Percentiles rank a stretch among this genome's conserved stretches.
These are phyloP conservation scores for Molossus alvarezi DNA, from an alignment of 2,797 vertebrate genomes.

Conservation along the genomic window DNA sequence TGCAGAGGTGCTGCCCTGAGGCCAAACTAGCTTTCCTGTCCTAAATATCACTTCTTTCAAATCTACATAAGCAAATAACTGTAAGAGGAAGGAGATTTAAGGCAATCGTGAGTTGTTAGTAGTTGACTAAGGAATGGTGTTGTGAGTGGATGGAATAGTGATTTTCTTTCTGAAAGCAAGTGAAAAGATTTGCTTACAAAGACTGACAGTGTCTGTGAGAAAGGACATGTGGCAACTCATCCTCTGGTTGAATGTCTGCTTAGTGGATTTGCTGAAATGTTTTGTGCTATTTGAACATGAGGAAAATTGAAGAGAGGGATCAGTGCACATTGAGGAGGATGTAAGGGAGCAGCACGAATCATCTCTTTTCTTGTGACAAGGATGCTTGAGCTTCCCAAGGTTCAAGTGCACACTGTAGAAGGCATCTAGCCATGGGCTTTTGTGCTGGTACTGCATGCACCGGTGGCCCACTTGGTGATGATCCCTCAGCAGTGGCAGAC, in stretches of 20 bases:
- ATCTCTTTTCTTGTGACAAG: not conserved
- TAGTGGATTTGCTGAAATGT: not conserved
- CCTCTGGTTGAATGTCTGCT: not conserved
- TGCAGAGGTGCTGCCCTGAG: not conserved
- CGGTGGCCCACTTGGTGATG: not conserved
- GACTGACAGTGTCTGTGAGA: not conserved
- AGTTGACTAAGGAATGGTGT: not conserved
- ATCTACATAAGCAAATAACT: not conserved
- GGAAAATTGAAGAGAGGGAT: not conserved
- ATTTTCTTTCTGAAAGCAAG: conserved; percentile 21
- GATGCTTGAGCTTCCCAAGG: not conserved
- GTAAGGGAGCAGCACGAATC: not conserved
- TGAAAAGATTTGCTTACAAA: not conserved
- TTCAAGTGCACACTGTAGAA: not conserved
- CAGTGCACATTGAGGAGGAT: not conserved
- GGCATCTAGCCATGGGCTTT: not conserved
- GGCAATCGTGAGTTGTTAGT: not conserved
- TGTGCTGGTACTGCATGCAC: not conserved
- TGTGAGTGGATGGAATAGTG: not conserved
- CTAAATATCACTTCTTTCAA: not conserved
- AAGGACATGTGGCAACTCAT: not conserved
- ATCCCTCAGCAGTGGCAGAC: not conserved
- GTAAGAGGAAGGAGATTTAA: not conserved
- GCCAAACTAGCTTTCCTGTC: not conserved
- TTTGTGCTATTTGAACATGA: not conserved